phyloP scores from a whole-genome alignment of 1,140 invertebrate genomes.

The Orchesella cincta region DNA sequence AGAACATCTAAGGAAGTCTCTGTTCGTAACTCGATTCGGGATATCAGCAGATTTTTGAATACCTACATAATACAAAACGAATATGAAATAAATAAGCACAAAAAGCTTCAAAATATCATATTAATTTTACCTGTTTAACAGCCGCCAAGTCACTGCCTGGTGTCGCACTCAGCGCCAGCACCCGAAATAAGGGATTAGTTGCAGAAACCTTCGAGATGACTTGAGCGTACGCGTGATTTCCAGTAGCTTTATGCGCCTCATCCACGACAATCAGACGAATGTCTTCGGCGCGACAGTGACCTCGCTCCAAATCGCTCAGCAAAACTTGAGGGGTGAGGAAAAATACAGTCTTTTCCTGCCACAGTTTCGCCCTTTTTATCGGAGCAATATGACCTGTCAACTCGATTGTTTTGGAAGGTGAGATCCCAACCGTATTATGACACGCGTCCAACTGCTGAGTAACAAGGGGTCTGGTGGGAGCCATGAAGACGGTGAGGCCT shows the following conservation, averaged over 20 bases:
- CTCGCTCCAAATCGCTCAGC: slow-evolving; percentile 79
- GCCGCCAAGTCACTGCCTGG: slow-evolving; percentile 86
- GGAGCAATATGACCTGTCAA: slow-evolving; percentile 72
- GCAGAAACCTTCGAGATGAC: slow-evolving; percentile 58
- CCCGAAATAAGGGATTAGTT: slow-evolving; percentile 63
- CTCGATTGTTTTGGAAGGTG: slow-evolving; percentile 76
- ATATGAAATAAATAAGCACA: too few relatives aligned
- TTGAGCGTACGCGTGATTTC: slow-evolving; percentile 89
- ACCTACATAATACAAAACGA: too few relatives aligned
- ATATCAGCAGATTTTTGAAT: slow-evolving; percentile 80
- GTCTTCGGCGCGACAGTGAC: slow-evolving; percentile 65
- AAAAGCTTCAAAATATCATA: too few relatives aligned
- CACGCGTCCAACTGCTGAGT: slow-evolving; percentile 92
- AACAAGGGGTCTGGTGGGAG: slow-evolving; percentile 89
- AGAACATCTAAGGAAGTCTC: slow-evolving; percentile 83
- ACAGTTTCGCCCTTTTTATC: slow-evolving; percentile 62
- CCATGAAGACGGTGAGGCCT: slow-evolving; percentile 89
- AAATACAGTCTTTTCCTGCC: slow-evolving; percentile 82
- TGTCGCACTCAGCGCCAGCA: slow-evolving; percentile 88
- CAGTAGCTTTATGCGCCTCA: slow-evolving; percentile 88
- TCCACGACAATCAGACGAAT: slow-evolving; percentile 87
- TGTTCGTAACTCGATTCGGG: slow-evolving; percentile 80
- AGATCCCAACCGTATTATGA: slow-evolving; percentile 87
- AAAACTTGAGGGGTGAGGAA: slow-evolving; percentile 94
- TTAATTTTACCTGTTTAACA: slow-evolving; percentile 72